Evolutionary conservation across 2,113 vertebrate species (phyloP).

Genomic region (Empidonax traillii): DNA sequence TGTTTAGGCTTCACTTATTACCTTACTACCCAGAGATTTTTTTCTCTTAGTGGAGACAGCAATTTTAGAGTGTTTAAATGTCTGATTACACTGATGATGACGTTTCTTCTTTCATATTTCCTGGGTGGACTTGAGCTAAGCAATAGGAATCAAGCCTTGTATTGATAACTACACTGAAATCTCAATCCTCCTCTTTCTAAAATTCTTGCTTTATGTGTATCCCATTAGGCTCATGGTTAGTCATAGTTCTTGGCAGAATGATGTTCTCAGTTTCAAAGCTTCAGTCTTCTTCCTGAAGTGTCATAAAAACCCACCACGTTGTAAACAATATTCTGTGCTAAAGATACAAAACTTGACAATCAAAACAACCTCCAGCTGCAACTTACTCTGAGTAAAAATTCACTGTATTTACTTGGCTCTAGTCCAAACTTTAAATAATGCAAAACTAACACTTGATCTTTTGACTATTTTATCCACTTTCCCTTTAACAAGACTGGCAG

Average conservation of each 20-base stretch:
- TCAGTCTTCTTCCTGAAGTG: not conserved
- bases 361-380: not conserved
- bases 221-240: not conserved
- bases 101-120: not conserved
- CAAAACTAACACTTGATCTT: not conserved
- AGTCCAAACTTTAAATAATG: not conserved
- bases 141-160: not conserved
- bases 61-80: not conserved
- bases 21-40: not conserved
- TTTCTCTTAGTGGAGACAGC: not conserved
- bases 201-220: not conserved
- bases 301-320: not conserved
- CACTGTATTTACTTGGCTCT: not conserved
- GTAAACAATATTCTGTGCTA: not conserved
- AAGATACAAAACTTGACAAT: not conserved
- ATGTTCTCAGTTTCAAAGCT: not conserved
- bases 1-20: not conserved
- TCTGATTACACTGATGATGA: not conserved
- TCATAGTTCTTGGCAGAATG: not conserved
- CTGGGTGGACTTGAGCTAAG: not conserved
- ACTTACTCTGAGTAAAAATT: not conserved
- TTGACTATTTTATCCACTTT: not conserved
- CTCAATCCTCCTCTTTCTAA: not conserved
- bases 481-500: not conserved
- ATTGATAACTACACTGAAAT: not conserved